A percentile compares a stretch with the other conserved stretches of the same genome.
Conservation (phyloP, 2,888 invertebrate genomes). For the Apamea anceps region DNA sequence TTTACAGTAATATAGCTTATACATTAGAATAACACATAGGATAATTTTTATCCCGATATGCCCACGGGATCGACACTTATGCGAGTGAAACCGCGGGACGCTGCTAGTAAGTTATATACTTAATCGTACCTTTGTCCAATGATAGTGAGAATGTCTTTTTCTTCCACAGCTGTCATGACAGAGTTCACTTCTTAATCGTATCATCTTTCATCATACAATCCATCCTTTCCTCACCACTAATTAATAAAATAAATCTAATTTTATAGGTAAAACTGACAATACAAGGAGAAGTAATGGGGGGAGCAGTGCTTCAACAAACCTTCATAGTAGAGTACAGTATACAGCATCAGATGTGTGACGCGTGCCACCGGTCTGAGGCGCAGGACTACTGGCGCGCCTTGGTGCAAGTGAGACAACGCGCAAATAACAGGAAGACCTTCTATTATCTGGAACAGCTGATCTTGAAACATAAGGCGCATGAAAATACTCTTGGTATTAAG, state of each 20-base stretch:
- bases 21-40: too few relatives aligned
- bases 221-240: background rate
- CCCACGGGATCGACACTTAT: too few relatives aligned
- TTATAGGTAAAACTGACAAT: constrained; percentile 96
- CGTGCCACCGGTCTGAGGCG: constrained; percentile 98
- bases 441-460: constrained; percentile 99
- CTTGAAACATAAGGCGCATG: constrained; percentile 98
- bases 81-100: too few relatives aligned
- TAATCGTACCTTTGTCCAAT: background rate
- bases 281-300: constrained; percentile 98
- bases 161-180: background rate
- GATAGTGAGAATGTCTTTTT: background rate
- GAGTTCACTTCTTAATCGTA: background rate
- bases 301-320: constrained; percentile 97
- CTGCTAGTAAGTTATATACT: background rate
- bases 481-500: constrained; percentile 96
- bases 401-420: constrained; percentile 96
- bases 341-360: constrained; percentile 98
- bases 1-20: too few relatives aligned
- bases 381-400: constrained; percentile 99
- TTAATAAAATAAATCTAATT: background rate
- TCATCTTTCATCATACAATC: background rate
- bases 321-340: constrained; percentile 98
- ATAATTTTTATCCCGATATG: too few relatives aligned
- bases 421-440: constrained; percentile 98